Evolutionary conservation across 2,888 invertebrate genomes (phyloP), one percentile per base, ranked within the genome.

Genomic region (Phragmatobia fuliginosa): DNA sequence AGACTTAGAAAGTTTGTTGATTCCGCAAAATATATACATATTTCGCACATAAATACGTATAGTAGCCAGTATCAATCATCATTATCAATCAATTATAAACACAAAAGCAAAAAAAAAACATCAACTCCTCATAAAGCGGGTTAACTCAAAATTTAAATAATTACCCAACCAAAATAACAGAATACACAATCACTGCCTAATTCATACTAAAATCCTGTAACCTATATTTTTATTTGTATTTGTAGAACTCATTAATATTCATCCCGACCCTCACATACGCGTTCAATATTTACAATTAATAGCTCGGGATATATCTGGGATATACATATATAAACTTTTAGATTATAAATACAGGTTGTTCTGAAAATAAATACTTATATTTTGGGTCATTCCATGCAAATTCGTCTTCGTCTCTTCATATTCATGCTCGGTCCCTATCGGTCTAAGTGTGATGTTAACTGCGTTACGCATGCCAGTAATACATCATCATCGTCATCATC

Each of bases 221-320:
- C 28, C 52, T 8, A 36, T 56, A 38, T 38, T 52, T 56, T 38
- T 16, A 31, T 31, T 7, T 33, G 8, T 25, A n/a, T 33, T 64
- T 18, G 25, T 58, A 58, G 31, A 21, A 58, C 8, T 25, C 21
- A 78, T 81, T 82, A 74, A 76, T 77, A 81, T 82, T 79, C 83
- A 67, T 67, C 77, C 74, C 74, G 25, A 10, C 62, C 49, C 25
- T 31, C 2, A 59, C 62, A 52, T 52, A 62, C 28, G 33, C 33
- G 25, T 60, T 28, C 62, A n/a, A 64, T 33, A 38, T 28, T 59
- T 64, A 28, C 36, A 41, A 60, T 41, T 68, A 62, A 68, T 63
- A 25, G 5, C 66, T 4, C 28, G 32, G 56, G 31, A 49, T 21
- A 25, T 49, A 71, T 61, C 41, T 21, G 41, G 38, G 59, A 25